Evolutionary conservation across 1,140 invertebrate species (phyloP).

Genomic region (Linepithema humile): DNA sequence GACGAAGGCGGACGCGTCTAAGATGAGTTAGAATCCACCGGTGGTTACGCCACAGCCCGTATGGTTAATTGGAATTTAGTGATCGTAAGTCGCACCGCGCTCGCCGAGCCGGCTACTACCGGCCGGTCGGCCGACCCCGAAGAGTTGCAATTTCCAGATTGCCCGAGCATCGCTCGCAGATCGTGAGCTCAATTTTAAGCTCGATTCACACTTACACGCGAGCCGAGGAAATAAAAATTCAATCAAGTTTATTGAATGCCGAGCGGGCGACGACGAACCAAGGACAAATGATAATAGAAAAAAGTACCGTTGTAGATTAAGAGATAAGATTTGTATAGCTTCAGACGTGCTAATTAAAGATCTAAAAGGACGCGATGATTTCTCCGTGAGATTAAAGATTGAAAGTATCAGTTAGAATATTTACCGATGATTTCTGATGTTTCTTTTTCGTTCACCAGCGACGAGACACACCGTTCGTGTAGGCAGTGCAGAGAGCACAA

Average conservation of each 20-base stretch:
- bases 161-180: background rate
- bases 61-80: slow-evolving; percentile 76
- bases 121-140: slow-evolving; percentile 41
- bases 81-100: slow-evolving; percentile 70
- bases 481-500: background rate
- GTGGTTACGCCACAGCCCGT: slow-evolving; percentile 63
- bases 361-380: background rate
- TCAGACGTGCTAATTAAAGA: background rate
- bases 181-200: background rate
- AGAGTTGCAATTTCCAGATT: slow-evolving; percentile 67
- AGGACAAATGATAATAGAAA: no score
- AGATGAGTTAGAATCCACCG: slow-evolving; percentile 73
- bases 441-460: background rate
- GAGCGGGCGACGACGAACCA: no score
- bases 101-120: slow-evolving; percentile 28
- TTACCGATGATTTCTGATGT: background rate
- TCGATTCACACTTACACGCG: background rate
- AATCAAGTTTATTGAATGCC: background rate
- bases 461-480: background rate
- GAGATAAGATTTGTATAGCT: background rate
- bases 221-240: background rate
- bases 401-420: background rate
- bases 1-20: slow-evolving; percentile 46
- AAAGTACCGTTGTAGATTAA: background rate
- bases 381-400: background rate